Conservation (phyloP, 2,113 vertebrate genomes). For the Crypturellus undulatus region DNA sequence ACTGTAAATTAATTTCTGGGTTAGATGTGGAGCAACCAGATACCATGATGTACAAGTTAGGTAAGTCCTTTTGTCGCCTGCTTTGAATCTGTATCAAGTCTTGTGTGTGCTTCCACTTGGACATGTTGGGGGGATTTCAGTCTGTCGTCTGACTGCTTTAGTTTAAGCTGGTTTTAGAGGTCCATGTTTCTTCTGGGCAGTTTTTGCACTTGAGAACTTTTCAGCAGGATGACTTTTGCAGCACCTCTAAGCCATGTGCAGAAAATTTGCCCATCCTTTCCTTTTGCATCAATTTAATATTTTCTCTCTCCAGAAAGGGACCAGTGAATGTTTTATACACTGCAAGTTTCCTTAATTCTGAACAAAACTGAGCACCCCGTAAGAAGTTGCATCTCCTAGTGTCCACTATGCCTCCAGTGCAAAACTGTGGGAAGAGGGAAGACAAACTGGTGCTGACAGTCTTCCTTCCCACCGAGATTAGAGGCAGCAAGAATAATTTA, state of each 20-base stretch:
- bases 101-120: background rate
- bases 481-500: slow-evolving; percentile 24
- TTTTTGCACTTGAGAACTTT: background rate
- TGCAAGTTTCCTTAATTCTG: background rate
- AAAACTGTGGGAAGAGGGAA: slow-evolving; percentile 1
- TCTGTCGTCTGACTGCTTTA: background rate
- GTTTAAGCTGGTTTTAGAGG: background rate
- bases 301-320: background rate
- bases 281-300: background rate
- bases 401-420: background rate
- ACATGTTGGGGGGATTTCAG: background rate
- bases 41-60: background rate
- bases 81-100: background rate
- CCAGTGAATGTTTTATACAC: background rate
- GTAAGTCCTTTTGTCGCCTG: background rate
- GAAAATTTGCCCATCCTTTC: background rate
- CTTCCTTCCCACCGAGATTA: slow-evolving; percentile 62
- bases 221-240: background rate
- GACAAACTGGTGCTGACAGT: background rate
- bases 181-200: background rate
- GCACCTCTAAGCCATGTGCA: background rate
- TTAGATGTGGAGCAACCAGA: background rate
- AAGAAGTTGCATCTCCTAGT: background rate
- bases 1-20: background rate
- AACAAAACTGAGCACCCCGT: no score